A percentile compares a stretch with the other conserved stretches of the same genome.
These are phyloP conservation scores for Pagrus major DNA, from an alignment of 2,113 vertebrate species.

Conservation along the genomic window DNA sequence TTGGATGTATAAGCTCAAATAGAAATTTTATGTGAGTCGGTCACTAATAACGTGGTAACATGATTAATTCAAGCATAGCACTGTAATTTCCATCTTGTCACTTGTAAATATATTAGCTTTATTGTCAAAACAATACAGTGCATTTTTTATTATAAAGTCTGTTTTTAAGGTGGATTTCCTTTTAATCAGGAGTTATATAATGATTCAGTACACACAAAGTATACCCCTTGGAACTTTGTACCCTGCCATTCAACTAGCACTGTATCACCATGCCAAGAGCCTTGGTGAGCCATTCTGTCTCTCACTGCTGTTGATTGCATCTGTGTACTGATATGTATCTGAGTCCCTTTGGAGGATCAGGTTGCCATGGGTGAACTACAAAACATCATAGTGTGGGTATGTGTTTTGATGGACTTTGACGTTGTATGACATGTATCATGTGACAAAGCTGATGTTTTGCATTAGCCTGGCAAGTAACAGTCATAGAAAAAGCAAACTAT, in stretches of 20 bases:
- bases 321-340: background rate
- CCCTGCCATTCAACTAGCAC: background rate
- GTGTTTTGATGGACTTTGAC: background rate
- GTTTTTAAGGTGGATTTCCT: background rate
- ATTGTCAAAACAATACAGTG: background rate
- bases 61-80: background rate
- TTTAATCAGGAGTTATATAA: conserved; percentile 23
- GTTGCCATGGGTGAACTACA: too few species aligned
- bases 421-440: background rate
- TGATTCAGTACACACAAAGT: background rate
- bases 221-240: conserved; percentile 40
- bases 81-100: background rate
- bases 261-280: background rate
- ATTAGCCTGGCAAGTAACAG: too few species aligned
- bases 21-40: background rate
- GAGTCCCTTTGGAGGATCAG: too few species aligned
- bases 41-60: background rate
- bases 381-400: background rate
- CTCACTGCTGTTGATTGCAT: background rate
- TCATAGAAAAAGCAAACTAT: too few species aligned
- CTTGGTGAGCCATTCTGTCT: background rate
- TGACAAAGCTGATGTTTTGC: too few species aligned
- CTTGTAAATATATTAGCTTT: background rate
- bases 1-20: background rate
- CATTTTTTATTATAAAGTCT: background rate